Conservation (phyloP, 2,113 vertebrate species). For the Vicugna pacos region DNA sequence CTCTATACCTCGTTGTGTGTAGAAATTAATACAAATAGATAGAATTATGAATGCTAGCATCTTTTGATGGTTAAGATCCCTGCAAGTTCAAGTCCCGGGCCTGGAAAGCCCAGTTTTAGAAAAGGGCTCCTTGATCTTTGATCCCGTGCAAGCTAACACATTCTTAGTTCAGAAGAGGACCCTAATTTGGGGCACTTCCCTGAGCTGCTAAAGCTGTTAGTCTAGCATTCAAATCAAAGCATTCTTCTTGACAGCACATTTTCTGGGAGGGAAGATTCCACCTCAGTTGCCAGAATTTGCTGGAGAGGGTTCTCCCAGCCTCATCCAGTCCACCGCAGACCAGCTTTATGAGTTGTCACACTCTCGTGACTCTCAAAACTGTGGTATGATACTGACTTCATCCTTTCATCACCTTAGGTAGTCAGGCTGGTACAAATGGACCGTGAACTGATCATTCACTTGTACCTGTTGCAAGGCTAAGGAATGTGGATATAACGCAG, state of each 20-base stretch:
- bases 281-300: not conserved
- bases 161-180: not conserved
- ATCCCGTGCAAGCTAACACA: not conserved
- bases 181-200: not conserved
- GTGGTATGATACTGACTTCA: not conserved
- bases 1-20: not conserved
- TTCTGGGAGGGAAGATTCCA: not conserved
- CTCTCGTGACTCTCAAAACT: not conserved
- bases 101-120: slow-evolving; percentile 6
- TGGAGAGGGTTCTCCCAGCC: not conserved
- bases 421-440: not conserved
- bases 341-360: not conserved
- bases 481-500: not conserved
- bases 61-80: not conserved
- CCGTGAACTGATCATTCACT: not conserved
- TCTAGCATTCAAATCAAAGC: slow-evolving; percentile 33
- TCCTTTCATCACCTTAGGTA: not conserved
- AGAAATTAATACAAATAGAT: slow-evolving; percentile 24
- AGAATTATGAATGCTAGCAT: not conserved
- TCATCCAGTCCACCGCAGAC: not conserved
- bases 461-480: not conserved
- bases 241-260: not conserved
- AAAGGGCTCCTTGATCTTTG: not conserved
- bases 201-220: not conserved
- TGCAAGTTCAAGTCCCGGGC: not conserved